Evolutionary conservation across 2,888 invertebrate genomes (phyloP), one percentile per base, ranked within the genome.

Genomic region (Agrilus cyanescens): DNA sequence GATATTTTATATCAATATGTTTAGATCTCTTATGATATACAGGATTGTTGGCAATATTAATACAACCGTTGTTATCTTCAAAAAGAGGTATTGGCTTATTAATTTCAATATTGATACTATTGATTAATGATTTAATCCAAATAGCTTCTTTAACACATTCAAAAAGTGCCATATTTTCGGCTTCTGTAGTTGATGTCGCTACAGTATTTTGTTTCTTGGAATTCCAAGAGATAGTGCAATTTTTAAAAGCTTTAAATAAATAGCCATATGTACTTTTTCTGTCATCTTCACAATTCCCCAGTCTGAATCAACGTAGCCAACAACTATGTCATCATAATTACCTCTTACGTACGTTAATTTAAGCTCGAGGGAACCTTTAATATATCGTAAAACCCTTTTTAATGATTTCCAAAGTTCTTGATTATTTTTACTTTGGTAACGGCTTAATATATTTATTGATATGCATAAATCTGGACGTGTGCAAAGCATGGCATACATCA

Each of bases 1-100:
- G 34, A 50, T 53, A 47, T 51, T 58, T 57, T 13, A 57, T 58
- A 43, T 60, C 57, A 38, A 60, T 58, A 41, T 57, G 41, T 53
- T 46, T 59, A 56, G 42, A 57, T 51, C 49, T 56, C 46, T 59
- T 56, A 34, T 52, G 50, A 41, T 42, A 14, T 12, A 44, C 41
- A n/a, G 53, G 55, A 48, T 55, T 56, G 32, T 56, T 59, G 12
- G 55, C 57, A 32, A 57, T 57, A 46, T 48, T 54, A 13, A 60
- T 60, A 41, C n/a, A n/a, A n/a, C n/a, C n/a, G n/a, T n/a, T n/a
- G n/a, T n/a, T n/a, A n/a, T n/a, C n/a, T n/a, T n/a, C 57, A 59
- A n/a, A 56, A 32, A 55, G 51, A 15, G 41, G 13, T 30, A 55
- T 53, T 29, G 50, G 51, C 30, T 48, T 29, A 13, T 14, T 14